Base-by-base conservation (phyloP, 2,113 vertebrate species). In the Notothenia rossii region DNA sequence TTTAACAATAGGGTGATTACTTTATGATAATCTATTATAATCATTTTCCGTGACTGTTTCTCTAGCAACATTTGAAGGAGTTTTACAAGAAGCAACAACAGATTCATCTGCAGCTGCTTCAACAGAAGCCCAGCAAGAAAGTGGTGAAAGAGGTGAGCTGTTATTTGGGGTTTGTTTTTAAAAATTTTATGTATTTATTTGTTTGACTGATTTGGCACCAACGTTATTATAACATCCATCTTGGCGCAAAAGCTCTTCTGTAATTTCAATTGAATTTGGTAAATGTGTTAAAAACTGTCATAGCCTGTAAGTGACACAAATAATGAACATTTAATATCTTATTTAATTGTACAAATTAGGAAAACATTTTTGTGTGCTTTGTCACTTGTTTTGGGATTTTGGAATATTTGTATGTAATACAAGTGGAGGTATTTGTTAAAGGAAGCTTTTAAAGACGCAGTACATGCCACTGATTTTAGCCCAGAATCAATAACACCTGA, bases 61-160 rank as follows among this genome's bases (percentile, higher is more conserved):
- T 96, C 92, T 89, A 98, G 97, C 97, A 98, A 96, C 97, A 97
- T 95, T 95, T 98, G 93, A 97, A 97, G 96, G 97, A 98, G 93
- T 97, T 98, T 95, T 98, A 97, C 95, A 98, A 98, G 96, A 97
- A 97, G 94, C 97, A 97, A 89, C 97, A 98, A 85, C 97, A 98
- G 95, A 95, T 97, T 92, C 97, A 97, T 94, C 95, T 97, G 93
- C 96, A 97, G 91, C 95, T 97, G 94, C 96, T 98, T 93, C 97
- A 98, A 81, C 97, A 97, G 77, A 95, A 96, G 50, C 94, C 96
- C 59, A 94, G 94, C 91, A 98, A 97, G 93, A 97, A 96, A 92
- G 92, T 88, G 25, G 92, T 88, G 25, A 97, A 97, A 94, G 96
- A 98, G 95, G 97, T 97, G 89, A 73, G 66, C 11, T 5, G 10